A percentile compares a stretch with the other conserved stretches of the same genome.
These are phyloP conservation scores for Rhopalosiphum nymphaeae DNA, from an alignment of 2,888 invertebrate genomes.

Conservation along the genomic window DNA sequence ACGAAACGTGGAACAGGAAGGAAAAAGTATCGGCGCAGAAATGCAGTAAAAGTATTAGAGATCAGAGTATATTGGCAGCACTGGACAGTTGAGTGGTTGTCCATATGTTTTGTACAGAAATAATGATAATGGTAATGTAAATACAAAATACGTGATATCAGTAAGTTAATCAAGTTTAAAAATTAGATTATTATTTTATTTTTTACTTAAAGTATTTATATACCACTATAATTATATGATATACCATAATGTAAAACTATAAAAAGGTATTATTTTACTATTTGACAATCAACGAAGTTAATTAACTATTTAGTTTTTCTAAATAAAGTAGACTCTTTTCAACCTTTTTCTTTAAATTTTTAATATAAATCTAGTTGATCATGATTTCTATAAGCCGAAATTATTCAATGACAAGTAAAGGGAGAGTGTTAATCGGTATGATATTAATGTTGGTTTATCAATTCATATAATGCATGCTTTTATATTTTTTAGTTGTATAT, in stretches of 20 bases:
- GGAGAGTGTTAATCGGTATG: conserved; percentile 53
- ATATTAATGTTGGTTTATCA: neutral
- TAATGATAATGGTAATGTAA: too few species aligned
- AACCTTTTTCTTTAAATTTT: neutral
- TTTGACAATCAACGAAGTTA: neutral
- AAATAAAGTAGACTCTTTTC: too few species aligned
- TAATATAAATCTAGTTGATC: neutral
- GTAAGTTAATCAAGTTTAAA: too few species aligned
- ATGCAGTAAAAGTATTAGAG: too few species aligned
- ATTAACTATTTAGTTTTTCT: neutral
- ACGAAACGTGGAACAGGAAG: neutral
- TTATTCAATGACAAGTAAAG: conserved; percentile 36
- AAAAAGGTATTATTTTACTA: neutral
- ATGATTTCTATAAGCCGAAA: conserved; percentile 42
- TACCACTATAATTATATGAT: too few species aligned
- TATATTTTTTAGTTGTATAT: neutral
- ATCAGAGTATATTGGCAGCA: neutral
- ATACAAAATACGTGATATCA: too few species aligned
- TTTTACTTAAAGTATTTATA: too few species aligned
- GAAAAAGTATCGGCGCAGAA: neutral
- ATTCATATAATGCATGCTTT: neutral
- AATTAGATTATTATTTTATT: too few species aligned
- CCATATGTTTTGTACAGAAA: too few species aligned
- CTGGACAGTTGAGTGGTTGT: neutral
- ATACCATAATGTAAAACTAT: too few species aligned